Percentiles rank a stretch among this genome's conserved stretches.
phyloP scores from a whole-genome alignment of 2,113 vertebrate species.

The Pogonocichla stellata region DNA sequence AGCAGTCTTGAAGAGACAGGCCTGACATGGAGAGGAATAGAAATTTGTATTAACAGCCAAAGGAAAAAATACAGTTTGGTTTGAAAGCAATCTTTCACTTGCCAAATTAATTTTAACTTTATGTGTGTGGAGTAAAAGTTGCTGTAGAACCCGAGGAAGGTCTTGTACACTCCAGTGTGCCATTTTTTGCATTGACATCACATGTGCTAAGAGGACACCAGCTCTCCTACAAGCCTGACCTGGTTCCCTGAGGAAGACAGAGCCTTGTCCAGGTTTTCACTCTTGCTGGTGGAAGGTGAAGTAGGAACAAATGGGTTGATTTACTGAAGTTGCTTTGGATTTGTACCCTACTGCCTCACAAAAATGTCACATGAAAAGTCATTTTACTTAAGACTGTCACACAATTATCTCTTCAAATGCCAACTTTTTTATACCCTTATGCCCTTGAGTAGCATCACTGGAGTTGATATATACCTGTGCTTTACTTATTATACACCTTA shows the following conservation, averaged over 20 bases:
- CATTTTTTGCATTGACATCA: background rate
- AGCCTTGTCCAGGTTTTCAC: background rate
- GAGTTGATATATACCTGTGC: background rate
- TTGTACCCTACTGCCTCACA: background rate
- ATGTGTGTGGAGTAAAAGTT: background rate
- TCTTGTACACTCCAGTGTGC: background rate
- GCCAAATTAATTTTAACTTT: background rate
- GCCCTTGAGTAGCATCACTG: background rate
- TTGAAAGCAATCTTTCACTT: background rate
- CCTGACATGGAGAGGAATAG: background rate
- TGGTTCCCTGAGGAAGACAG: background rate
- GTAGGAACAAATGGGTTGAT: background rate
- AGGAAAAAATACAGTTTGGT: background rate
- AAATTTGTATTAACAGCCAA: background rate
- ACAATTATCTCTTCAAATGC: background rate
- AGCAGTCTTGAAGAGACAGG: background rate
- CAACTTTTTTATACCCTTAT: background rate
- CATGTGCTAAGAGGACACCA: background rate
- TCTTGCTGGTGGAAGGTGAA: background rate
- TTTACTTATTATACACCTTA: too few species aligned
- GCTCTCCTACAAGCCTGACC: background rate
- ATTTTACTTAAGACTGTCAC: background rate
- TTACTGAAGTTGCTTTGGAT: background rate
- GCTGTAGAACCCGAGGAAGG: background rate
- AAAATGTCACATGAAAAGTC: background rate